Evolutionary conservation across 2,888 invertebrate genomes (phyloP).

Genomic region (Eristalis tenax): DNA sequence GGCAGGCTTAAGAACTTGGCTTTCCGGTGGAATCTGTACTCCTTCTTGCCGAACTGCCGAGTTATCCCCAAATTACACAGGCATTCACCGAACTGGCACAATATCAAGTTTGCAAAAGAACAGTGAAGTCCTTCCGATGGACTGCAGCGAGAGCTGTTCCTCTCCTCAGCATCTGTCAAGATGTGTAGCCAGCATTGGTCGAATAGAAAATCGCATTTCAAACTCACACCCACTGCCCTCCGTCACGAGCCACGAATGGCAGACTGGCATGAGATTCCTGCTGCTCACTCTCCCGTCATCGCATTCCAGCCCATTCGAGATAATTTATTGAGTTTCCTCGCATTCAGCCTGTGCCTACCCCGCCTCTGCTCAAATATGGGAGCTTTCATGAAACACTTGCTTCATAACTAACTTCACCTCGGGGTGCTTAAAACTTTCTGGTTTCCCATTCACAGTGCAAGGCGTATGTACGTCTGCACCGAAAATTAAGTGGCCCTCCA

Average conservation of each 20-base stretch:
- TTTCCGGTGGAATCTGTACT: too few relatives aligned
- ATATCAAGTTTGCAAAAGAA: too few relatives aligned
- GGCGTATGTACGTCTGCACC: neutral
- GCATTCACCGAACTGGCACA: too few relatives aligned
- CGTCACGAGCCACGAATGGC: neutral
- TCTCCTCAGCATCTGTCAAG: too few relatives aligned
- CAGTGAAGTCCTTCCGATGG: too few relatives aligned
- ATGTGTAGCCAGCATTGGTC: too few relatives aligned
- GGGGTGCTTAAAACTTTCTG: conserved; percentile 30
- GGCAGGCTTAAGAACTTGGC: too few relatives aligned
- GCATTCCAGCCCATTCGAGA: neutral
- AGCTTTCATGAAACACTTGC: conserved; percentile 17
- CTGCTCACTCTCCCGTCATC: neutral
- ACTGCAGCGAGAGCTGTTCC: too few relatives aligned
- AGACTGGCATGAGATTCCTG: neutral
- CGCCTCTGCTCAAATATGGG: neutral
- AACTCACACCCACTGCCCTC: too few relatives aligned
- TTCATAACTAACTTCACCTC: conserved; percentile 6
- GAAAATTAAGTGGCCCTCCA: neutral
- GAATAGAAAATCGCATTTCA: too few relatives aligned
- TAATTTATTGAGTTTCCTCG: neutral
- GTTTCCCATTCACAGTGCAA: conserved; percentile 23
- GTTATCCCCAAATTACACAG: too few relatives aligned
- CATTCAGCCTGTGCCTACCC: neutral
- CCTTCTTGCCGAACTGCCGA: too few relatives aligned